Conservation (phyloP, 2,797 vertebrate genomes). For the Siniperca obscura region DNA sequence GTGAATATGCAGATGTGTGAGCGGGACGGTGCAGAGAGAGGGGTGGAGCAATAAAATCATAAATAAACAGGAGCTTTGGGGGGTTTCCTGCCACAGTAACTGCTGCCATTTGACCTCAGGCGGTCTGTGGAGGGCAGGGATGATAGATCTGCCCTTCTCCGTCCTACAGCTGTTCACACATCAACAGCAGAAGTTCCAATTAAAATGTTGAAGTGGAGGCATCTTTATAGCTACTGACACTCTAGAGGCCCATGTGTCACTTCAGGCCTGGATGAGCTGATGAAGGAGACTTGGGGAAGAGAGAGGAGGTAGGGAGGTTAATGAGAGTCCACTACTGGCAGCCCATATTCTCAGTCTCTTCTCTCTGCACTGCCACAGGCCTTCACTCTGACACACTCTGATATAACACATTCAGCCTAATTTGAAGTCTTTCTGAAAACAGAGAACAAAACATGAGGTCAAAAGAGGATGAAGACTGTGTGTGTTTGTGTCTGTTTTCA, state of each 20-base stretch:
- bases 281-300: conserved; percentile 76
- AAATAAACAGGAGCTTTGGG: conserved; percentile 82
- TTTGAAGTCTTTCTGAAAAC: conserved; percentile 67
- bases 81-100: conserved; percentile 79
- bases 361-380: conserved; percentile 56
- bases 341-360: conserved; percentile 62
- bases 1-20: conserved; percentile 77
- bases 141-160: conserved; percentile 85
- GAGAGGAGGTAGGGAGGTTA: conserved; percentile 80
- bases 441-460: conserved; percentile 73
- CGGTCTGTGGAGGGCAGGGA: conserved; percentile 75
- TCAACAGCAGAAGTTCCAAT: conserved; percentile 85
- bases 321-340: conserved; percentile 80
- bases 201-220: conserved; percentile 83
- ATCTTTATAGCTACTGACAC: conserved; percentile 85
- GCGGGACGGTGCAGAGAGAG: conserved; percentile 30
- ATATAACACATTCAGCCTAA: conserved; percentile 74
- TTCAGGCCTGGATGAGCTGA: conserved; percentile 81
- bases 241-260: conserved; percentile 80
- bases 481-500: conserved; percentile 52
- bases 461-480: conserved; percentile 52
- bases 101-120: conserved; percentile 82
- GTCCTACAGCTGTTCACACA: conserved; percentile 87
- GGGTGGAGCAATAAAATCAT: conserved; percentile 72
- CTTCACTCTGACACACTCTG: conserved; percentile 55